These are phyloP conservation scores for Ibycter americanus DNA, from an alignment of 2,797 vertebrate species.

Conservation along the genomic window DNA sequence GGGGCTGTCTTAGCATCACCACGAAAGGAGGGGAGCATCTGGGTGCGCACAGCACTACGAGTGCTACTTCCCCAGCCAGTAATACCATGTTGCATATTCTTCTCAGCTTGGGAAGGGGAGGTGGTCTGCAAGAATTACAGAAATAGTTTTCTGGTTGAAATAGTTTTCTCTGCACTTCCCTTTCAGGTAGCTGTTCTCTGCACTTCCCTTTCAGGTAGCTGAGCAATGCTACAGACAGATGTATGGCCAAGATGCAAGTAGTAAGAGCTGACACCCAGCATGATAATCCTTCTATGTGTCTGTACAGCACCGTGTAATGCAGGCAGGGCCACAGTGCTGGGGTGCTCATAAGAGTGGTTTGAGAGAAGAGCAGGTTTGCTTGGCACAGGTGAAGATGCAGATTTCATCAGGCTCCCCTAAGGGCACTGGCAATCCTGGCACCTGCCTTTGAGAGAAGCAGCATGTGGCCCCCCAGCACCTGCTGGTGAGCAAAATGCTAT, in stretches of 20 bases:
- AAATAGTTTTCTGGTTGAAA: too few relatives aligned
- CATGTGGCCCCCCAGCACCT: background rate
- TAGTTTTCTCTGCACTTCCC: background rate
- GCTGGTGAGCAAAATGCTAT: background rate
- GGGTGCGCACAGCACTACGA: background rate
- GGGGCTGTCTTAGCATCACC: background rate
- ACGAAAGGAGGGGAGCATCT: background rate
- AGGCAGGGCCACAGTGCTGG: background rate
- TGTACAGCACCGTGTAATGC: background rate
- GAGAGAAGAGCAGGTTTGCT: background rate
- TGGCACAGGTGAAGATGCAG: background rate
- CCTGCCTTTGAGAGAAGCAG: background rate
- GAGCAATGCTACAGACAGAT: background rate
- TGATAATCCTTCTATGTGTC: background rate
- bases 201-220: background rate
- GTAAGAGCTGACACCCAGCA: accelerated
- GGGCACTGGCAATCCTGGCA: background rate
- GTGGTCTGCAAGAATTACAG: too few relatives aligned
- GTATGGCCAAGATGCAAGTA: accelerated
- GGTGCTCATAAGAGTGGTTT: background rate
- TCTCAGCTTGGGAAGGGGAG: background rate
- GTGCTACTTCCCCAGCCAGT: background rate
- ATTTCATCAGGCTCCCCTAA: background rate
- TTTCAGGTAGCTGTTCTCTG: background rate
- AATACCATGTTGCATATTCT: background rate